Conservation (phyloP, 2,888 invertebrate genomes). For the Drosophila borborema region DNA sequence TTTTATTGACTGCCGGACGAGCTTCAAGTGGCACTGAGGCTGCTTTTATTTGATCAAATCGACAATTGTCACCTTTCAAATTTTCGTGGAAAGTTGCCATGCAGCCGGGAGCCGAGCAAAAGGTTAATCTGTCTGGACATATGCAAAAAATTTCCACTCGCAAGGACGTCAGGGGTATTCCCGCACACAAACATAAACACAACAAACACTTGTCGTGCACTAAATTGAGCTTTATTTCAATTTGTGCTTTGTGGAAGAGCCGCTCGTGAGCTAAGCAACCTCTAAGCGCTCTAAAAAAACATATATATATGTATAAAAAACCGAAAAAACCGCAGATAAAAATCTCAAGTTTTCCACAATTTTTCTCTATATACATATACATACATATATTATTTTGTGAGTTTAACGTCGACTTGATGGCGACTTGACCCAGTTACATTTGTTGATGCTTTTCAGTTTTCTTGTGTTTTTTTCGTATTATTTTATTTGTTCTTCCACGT, state of each 20-base stretch:
- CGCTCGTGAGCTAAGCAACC: slow-evolving; percentile 46
- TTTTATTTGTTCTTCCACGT: slow-evolving; percentile 71
- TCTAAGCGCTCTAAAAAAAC: slow-evolving; percentile 34
- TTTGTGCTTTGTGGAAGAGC: slow-evolving; percentile 40
- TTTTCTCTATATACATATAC: slow-evolving; percentile 46
- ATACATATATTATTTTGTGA: slow-evolving; percentile 21
- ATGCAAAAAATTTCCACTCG: slow-evolving; percentile 40
- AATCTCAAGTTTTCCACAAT: slow-evolving; percentile 77
- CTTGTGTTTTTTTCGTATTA: slow-evolving; percentile 17
- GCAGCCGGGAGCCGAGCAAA: slow-evolving; percentile 2
- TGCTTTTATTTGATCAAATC: slow-evolving; percentile 43
- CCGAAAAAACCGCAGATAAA: slow-evolving; percentile 75
- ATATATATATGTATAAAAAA: slow-evolving; percentile 16
- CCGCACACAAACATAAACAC: background rate
- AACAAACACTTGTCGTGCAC: slow-evolving; percentile 46
- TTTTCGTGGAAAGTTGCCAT: slow-evolving; percentile 44
- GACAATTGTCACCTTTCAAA: slow-evolving; percentile 66
- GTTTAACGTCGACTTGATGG: slow-evolving; percentile 39
- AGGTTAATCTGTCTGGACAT: slow-evolving; percentile 10
- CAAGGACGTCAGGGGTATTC: slow-evolving; percentile 33
- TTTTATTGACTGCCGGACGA: slow-evolving; percentile 56
- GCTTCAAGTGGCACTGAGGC: slow-evolving; percentile 8
- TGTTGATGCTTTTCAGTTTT: slow-evolving; percentile 63
- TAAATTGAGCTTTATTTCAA: slow-evolving; percentile 60
- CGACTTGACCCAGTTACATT: slow-evolving; percentile 78